Percentiles rank a stretch among this genome's conserved stretches.
These are phyloP conservation scores for Sorex araneus DNA, from an alignment of 2,113 vertebrate genomes.

Conservation along the genomic window DNA sequence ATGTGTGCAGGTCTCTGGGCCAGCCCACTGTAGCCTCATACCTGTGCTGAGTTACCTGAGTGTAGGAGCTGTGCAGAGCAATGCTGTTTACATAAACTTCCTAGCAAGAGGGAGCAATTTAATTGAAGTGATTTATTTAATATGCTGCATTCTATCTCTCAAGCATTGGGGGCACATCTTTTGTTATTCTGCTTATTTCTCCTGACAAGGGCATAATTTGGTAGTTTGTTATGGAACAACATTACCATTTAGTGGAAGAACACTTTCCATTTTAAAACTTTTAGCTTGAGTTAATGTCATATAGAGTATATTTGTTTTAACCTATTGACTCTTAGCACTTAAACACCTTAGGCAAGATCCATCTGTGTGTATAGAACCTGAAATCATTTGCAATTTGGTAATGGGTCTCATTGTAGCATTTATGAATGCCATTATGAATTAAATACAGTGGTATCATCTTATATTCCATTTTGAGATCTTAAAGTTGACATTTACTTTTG, in stretches of 20 bases:
- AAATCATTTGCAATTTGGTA: conserved; percentile 69
- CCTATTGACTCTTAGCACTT: conserved; percentile 82
- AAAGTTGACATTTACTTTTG: conserved; percentile 70
- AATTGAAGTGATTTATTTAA: conserved; percentile 46
- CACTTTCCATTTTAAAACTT: conserved; percentile 79
- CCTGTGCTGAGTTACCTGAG: neutral
- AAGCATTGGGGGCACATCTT: conserved; percentile 61
- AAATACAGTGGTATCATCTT: conserved; percentile 55
- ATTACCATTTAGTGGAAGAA: conserved; percentile 75
- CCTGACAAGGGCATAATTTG: conserved; percentile 76
- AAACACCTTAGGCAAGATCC: conserved; percentile 69
- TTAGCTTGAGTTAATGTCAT: conserved; percentile 81
- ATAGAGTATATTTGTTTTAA: conserved; percentile 81
- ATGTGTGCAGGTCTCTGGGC: neutral
- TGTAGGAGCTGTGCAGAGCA: neutral
- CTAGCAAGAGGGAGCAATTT: neutral
- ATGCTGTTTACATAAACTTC: neutral
- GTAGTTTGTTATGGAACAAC: conserved; percentile 74
- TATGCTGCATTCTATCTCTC: conserved; percentile 56
- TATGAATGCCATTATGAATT: conserved; percentile 70
- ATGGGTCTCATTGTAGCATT: conserved; percentile 57
- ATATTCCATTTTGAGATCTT: conserved; percentile 61
- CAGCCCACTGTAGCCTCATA: rapidly evolving
- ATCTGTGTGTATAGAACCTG: conserved; percentile 45
- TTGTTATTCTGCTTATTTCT: conserved; percentile 76